Evolutionary conservation across 2,797 vertebrate species (phyloP), one percentile per base, ranked within the genome.

Genomic region (Protosalanx chinensis): DNA sequence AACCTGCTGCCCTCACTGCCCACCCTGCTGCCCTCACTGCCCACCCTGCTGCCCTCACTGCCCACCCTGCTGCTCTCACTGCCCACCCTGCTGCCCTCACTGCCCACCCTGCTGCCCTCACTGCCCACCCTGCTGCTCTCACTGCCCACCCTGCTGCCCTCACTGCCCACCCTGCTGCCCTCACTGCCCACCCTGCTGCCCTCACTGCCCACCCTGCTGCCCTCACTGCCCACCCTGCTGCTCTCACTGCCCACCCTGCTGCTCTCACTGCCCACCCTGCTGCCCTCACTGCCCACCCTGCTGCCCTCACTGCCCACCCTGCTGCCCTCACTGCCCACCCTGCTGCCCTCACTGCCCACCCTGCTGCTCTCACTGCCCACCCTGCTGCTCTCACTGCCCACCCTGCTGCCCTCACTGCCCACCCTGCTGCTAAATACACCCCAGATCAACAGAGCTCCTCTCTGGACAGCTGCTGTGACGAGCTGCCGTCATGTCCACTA

Each of bases 391-490:
- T 27, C 23, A 27, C 23, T 27, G 23, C 23, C 23, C 23, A 27
- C 23, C 23, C 23, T 27, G 23, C 23, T 61, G 60, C 65, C 56
- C 30, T 27, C 59, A 64, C 33, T n/a, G 30, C 61, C 3, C 13
- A 33, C 41, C 56, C 58, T 67, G 68, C 53, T 46, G 10, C 3
- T 12, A 46, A 13, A 37, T 8, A 37, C 35, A 37, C 56, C 46
- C 68, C 53, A 68, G 61, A 16, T 1, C 3, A 64, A 51, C 56
- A 72, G 4, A 41, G 37, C 37, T 2, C 37, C 41, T 37, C 41
- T 37, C 67, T 72, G 68, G 67, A 79, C 74, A 70, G 68, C 70
- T 78, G 70, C 1, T 33, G 1, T 73, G 60, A 71, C 29, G 70
- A 27, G 23, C 23, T 64, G 77, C 29, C 29, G 35, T 1, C 1